Evolutionary conservation across 1,140 invertebrate species (phyloP), one percentile per base, ranked within the genome.

Genomic region (Aphelenchoides avenae): DNA sequence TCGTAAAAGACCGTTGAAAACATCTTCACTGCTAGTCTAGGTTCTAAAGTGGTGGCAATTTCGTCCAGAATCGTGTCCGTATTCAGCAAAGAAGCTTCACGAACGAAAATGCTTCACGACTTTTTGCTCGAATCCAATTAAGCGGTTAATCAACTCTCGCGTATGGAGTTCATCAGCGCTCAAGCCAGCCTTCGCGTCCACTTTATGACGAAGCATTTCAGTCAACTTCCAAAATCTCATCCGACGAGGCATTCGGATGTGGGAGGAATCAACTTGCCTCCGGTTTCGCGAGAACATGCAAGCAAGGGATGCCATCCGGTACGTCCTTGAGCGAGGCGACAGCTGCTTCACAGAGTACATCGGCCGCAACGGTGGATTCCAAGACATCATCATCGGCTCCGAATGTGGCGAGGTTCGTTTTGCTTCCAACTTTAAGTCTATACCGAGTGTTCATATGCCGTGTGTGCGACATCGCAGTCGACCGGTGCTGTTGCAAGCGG

Each of bases 341-440:
- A 56, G 68, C 31, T 75, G 72, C 42, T 75, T 77, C 70, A 75
- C 72, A 4, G 72, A 75, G 49, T 75, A 77, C 49, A 75, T 75
- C 41, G 72, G 72, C 34, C 47, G 74, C 37, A 76, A 76, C 43
- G 72, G 72, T 52, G 74, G 74, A 11, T 75, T 75, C 44, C 72
- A 75, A 52, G 72, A 75, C 52, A 75, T 75, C 36, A 72, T 75
- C n/a, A 75, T 75, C 50, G 72, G 72, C n/a, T 68, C 62, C 18
- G 72, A 75, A 57, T 75, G 72, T 64, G 72, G 73, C 15, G 72
- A 75, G 61, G 68, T 70, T 20, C 26, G 47, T 57, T 2, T 6
- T n/a, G 34, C 2, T 4, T 54, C 1, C 18, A 15, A 56, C 24
- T 22, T n/a, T n/a, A n/a, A 39, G 22, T 39, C 15, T 18, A 18